Evolutionary conservation across 2,888 invertebrate genomes (phyloP), one percentile per base, ranked within the genome.

Genomic region (Caenorhabditis sp.): DNA sequence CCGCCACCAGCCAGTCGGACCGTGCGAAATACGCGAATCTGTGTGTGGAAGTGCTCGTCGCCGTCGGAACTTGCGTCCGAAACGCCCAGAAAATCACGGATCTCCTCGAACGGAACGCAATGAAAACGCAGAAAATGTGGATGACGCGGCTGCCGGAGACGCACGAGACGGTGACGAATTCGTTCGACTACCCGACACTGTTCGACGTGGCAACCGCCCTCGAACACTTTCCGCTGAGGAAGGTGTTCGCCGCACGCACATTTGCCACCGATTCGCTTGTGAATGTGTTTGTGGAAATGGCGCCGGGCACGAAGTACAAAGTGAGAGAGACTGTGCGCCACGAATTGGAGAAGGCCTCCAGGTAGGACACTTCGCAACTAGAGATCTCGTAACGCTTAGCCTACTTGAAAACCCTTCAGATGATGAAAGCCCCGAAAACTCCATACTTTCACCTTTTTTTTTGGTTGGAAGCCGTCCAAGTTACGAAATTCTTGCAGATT

Each of bases 181-280:
- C 30, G 2, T 75, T 45, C 41, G 68, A 75, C 27, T 68, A 68
- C 37, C 55, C 50, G 32, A 68, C 68, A 22, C 26, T 68, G 27
- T 68, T 75, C 52, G 68, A 75, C 17, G 17, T 75, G n/a, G 75
- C 75, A 3, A 58, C 48, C 32, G 41, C 53, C 4, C n/a, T 75
- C 15, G 66, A 74, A 39, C 66, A 61, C 1, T 74, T 74, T 20
- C 74, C 74, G 11, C 48, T 74, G 22, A 24, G 70, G 22, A 71
- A 71, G 39, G 61, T 61, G n/a, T 71, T 71, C 55, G 0, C 55
- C 37, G 71, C 71, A 20, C 32, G 55, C 2, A 45, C 43, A 2
- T 71, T 71, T 27, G 71, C 61, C 32, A 46, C 2, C 53, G 50
- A 2, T 71, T 71, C 37, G 71, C 61, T 5, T 56, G 50, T 30